Conservation (phyloP, 2,797 vertebrate genomes). For the Danio choprae region DNA sequence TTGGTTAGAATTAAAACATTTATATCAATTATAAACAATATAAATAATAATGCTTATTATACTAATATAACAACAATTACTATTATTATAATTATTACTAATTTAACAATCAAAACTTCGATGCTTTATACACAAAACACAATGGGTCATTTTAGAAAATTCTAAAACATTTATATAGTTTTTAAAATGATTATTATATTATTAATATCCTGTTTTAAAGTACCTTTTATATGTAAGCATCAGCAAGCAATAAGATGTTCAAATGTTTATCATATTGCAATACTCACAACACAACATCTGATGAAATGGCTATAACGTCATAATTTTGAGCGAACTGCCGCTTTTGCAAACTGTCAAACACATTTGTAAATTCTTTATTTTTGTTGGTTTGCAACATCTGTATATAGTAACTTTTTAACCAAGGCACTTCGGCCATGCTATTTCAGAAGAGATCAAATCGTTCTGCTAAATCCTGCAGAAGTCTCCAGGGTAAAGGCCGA, state of each 20-base stretch:
- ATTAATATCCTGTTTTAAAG: neutral
- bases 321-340: neutral
- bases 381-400: neutral
- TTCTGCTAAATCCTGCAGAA: slow-evolving; percentile 14
- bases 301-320: neutral
- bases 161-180: too few species aligned
- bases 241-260: neutral
- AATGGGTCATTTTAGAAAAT: too few species aligned
- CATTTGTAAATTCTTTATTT: neutral
- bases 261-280: neutral
- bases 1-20: neutral
- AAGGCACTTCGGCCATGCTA: neutral
- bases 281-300: neutral
- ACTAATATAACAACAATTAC: too few species aligned
- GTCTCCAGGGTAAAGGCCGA: slow-evolving; percentile 16
- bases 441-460: slow-evolving; percentile 15
- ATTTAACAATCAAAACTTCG: too few species aligned
- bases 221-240: neutral
- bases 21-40: too few species aligned
- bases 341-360: neutral
- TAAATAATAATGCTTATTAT: too few species aligned
- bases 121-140: too few species aligned
- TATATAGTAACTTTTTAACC: neutral
- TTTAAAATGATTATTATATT: neutral
- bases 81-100: too few species aligned